A percentile compares a stretch with the other conserved stretches of the same genome.
phyloP scores from a whole-genome alignment of 2,113 vertebrate species.

The Paratilapia polleni region DNA sequence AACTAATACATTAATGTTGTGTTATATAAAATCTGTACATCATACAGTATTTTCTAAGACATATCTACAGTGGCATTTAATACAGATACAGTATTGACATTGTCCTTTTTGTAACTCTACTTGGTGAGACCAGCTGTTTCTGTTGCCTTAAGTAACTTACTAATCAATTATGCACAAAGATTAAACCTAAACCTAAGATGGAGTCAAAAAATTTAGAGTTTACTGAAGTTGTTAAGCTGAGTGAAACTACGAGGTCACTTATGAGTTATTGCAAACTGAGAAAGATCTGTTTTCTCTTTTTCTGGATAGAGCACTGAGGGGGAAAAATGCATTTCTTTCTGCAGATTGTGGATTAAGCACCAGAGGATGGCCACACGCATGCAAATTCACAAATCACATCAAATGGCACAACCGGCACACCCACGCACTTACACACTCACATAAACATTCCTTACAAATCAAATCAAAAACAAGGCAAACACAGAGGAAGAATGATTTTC shows the following conservation, averaged over 20 bases:
- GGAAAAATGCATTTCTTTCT: background rate
- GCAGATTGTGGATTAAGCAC: conserved; percentile 59
- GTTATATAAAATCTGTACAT: background rate
- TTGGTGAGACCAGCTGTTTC: background rate
- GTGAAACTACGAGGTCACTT: conserved; percentile 26
- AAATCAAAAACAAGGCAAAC: conserved; percentile 55
- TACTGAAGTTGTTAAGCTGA: background rate
- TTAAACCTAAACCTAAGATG: background rate
- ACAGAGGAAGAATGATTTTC: conserved; percentile 42
- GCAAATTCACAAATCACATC: conserved; percentile 65
- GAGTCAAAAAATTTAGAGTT: background rate
- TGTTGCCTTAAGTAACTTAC: background rate
- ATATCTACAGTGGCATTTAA: too few species aligned
- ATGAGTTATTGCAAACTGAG: conserved; percentile 9
- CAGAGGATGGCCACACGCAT: conserved; percentile 49
- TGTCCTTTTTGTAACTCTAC: background rate
- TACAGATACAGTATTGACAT: too few species aligned
- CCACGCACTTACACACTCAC: conserved; percentile 45
- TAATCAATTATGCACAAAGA: background rate
- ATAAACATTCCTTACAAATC: conserved; percentile 63
- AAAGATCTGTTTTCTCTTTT: background rate
- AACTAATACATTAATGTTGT: background rate
- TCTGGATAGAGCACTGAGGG: background rate
- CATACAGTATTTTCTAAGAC: background rate
- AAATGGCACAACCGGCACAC: conserved; percentile 44